Evolutionary conservation across 1,140 invertebrate species (phyloP).

Genomic region (Diprion similis): DNA sequence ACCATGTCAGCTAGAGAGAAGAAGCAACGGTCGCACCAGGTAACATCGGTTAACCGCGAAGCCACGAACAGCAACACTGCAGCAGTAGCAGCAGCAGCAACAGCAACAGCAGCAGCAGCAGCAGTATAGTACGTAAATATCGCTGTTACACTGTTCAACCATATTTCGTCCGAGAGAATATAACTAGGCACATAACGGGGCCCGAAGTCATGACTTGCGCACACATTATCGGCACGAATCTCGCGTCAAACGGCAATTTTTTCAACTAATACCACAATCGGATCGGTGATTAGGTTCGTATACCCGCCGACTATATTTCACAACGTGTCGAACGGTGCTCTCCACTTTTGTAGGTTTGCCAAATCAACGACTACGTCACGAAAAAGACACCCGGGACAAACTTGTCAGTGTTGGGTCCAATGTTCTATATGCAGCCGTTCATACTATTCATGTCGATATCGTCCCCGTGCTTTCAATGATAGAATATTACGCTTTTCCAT

Average conservation of each 20-base stretch:
- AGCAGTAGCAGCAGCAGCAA: neutral
- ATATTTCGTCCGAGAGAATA: neutral
- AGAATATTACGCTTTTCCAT: no score
- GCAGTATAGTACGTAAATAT: neutral
- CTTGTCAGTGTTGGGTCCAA: no score
- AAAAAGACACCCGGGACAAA: no score
- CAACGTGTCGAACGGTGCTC: no score
- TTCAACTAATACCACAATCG: neutral
- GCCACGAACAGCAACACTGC: neutral
- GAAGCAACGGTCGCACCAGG: neutral
- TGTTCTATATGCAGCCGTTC: no score
- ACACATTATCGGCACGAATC: neutral
- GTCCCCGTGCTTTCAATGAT: no score
- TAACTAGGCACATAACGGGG: neutral
- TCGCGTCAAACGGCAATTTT: neutral
- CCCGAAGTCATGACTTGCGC: neutral
- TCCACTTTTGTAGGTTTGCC: no score
- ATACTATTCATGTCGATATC: no score
- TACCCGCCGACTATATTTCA: no score
- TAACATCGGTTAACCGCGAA: slow-evolving; percentile 4
- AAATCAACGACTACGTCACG: no score
- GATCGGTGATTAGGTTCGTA: no score
- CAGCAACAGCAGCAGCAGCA: neutral
- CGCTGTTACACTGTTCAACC: neutral
- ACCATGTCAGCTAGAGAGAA: neutral